Base-by-base conservation (phyloP, 2,888 invertebrate genomes). In the Sphaerolaimus hirsutus region DNA sequence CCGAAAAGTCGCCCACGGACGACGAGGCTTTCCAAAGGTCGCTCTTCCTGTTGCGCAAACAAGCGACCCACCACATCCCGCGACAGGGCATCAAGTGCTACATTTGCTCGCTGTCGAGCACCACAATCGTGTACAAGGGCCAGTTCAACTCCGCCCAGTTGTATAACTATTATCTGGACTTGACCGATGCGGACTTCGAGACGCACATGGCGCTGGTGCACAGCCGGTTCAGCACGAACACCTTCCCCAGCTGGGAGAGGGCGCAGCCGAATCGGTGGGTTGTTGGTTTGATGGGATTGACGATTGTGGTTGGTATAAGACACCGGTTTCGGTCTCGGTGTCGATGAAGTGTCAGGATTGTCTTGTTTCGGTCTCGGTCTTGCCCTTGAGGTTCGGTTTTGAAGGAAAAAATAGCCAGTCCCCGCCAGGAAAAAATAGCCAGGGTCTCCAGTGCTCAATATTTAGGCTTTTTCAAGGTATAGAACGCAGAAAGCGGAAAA, bases 191-290 rank as follows among this genome's bases (percentile, higher is more conserved):
- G 2, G 64, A 67, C 24, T 97, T 81, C 69, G 80, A 84, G 58
- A 86, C 89, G 2, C 89, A 93, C 68, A 68, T 97, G 65, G 86
- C 93, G 38, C 68, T 97, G 63, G 89, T 97, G 7, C 97, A 97
- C 67, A 91, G 91, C 37, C 75, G 97, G 54, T 97, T 97, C 72
- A 93, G 93, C 17, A 97, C 97, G 53, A 97, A 97, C 68, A 97
- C 97, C 25, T 97, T 97, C 65, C 97, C 97, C 19, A 87, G 84
- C 63, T 97, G 97, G 97, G 91, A 93, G 68, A 74, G 93, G 58
- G 93, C 97, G 21, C 93, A 97, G 71, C 97, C 97, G 17, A 72
- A 91, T 59, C 78, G 91, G 81, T 81, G 64, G 2, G 24, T 32
- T 21, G 19, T 32, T 17, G 32, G 10, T 12, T 32, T 32, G 32